Evolutionary conservation across 2,113 vertebrate genomes (phyloP).

Genomic region (Oreochromis spilurus): DNA sequence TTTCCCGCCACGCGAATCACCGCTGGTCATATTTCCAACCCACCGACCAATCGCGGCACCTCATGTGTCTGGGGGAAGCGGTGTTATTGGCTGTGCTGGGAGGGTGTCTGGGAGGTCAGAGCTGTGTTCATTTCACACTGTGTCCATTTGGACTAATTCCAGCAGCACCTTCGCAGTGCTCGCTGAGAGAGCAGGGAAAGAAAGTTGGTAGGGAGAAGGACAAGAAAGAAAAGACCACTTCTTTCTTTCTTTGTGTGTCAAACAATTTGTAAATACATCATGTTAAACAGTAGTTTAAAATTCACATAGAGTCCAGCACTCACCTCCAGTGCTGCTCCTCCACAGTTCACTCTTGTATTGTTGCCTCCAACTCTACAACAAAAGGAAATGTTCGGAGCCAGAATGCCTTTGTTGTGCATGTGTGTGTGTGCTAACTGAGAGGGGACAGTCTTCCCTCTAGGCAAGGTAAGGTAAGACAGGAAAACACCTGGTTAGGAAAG

Average conservation of each 20-base stretch:
- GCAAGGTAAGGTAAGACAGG: constrained; percentile 42
- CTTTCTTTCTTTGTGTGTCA: not conserved
- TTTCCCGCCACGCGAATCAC: constrained; percentile 56
- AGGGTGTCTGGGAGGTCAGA: constrained; percentile 56
- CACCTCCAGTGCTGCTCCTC: not conserved
- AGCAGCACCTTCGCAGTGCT: constrained; percentile 19
- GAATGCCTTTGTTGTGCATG: constrained; percentile 35
- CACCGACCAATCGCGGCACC: constrained; percentile 26
- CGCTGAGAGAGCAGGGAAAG: not conserved
- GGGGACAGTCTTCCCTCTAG: constrained; percentile 31
- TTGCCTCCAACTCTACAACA: constrained; percentile 22
- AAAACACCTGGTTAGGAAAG: constrained; percentile 56
- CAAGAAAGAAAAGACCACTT: not conserved
- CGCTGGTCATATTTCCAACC: constrained; percentile 38
- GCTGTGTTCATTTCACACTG: constrained; percentile 55
- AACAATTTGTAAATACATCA: constrained; percentile 34
- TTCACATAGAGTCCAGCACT: not conserved
- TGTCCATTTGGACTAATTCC: constrained; percentile 55
- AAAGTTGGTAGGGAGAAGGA: not conserved
- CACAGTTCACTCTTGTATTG: not conserved
- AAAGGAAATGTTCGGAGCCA: constrained; percentile 37
- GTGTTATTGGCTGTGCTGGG: constrained; percentile 51
- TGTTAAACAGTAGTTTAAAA: constrained; percentile 29
- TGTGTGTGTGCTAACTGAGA: constrained; percentile 4
- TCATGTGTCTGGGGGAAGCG: constrained; percentile 6